Base-by-base conservation (phyloP, 2,888 invertebrate species). In the Cerastis rubricosa region DNA sequence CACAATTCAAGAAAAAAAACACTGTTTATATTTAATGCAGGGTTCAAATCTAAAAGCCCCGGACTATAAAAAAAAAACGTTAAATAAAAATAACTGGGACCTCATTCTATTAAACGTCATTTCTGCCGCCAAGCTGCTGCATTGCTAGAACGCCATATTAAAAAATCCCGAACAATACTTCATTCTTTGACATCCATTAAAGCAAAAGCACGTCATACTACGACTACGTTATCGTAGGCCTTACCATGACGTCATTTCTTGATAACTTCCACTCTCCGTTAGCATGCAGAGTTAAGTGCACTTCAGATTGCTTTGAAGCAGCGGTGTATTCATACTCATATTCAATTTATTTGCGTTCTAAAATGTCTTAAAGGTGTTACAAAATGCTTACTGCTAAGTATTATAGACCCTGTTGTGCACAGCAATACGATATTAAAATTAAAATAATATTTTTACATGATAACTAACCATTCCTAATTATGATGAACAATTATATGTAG, bases 271-370 rank as follows among this genome's bases (percentile, higher is more conserved):
- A 35, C 59, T 64, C 71, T 47, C 5, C 84, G 77, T 87, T 87
- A 87, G 85, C 86, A 89, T 87, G 84, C 86, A 71, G 74, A 80
- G 84, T 72, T 65, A 76, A 90, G 90, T 79, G 77, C 85, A 77
- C 88, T 89, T 51, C 64, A 68, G 61, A 68, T 22, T 6, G 78
- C 80, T 86, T 85, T 82, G 81, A 78, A 76, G 78, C 59, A 63
- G 45, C n/a, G 57, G 25, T 40, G 61, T 57, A n/a, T n/a, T n/a
- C n/a, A n/a, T n/a, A n/a, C n/a, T n/a, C n/a, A n/a, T n/a, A n/a
- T n/a, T n/a, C n/a, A n/a, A n/a, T n/a, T n/a, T n/a, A n/a, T n/a
- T n/a, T n/a, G n/a, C n/a, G n/a, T n/a, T n/a, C n/a, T n/a, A n/a
- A n/a, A n/a, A n/a, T n/a, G n/a, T n/a, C n/a, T n/a, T n/a, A n/a